phyloP scores from a whole-genome alignment of 1,140 invertebrate species.

The Elysia chlorotica region DNA sequence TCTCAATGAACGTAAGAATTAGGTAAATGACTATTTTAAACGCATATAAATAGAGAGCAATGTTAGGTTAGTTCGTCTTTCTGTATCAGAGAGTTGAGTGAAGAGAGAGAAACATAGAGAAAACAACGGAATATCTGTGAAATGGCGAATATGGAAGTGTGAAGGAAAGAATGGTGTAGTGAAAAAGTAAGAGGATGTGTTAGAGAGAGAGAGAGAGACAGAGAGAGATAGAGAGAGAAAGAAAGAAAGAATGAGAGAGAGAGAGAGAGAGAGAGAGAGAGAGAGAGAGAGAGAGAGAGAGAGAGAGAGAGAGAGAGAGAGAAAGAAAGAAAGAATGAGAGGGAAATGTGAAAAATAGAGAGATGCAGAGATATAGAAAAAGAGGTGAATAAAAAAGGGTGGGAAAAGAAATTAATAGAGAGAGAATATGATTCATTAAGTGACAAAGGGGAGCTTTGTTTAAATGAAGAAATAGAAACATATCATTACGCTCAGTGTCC shows the following conservation, averaged over 20 bases:
- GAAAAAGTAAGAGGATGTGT: neutral
- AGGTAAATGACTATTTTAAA: too few relatives aligned
- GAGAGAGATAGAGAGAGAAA: neutral
- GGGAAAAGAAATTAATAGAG: too few relatives aligned
- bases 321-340: neutral
- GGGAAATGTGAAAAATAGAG: neutral
- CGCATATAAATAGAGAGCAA: too few relatives aligned
- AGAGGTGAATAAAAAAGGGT: too few relatives aligned
- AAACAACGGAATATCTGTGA: neutral
- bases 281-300: slow-evolving; percentile 4
- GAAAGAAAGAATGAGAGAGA: neutral
- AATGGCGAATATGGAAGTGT: too few relatives aligned
- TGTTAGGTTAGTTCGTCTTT: too few relatives aligned
- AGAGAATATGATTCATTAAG: too few relatives aligned
- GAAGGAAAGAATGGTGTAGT: neutral
- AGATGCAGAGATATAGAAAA: neutral
- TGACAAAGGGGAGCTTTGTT: too few relatives aligned
- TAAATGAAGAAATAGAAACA: too few relatives aligned
- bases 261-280: neutral
- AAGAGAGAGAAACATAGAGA: neutral
- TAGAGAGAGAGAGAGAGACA: neutral
- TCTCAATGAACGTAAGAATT: too few relatives aligned
- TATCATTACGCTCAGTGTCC: too few relatives aligned
- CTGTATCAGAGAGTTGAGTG: too few relatives aligned
- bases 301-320: slow-evolving; percentile 8